A percentile compares a stretch with the other conserved stretches of the same genome.
Conservation (phyloP, 2,797 vertebrate genomes). For the Pangasius mekongensis region DNA sequence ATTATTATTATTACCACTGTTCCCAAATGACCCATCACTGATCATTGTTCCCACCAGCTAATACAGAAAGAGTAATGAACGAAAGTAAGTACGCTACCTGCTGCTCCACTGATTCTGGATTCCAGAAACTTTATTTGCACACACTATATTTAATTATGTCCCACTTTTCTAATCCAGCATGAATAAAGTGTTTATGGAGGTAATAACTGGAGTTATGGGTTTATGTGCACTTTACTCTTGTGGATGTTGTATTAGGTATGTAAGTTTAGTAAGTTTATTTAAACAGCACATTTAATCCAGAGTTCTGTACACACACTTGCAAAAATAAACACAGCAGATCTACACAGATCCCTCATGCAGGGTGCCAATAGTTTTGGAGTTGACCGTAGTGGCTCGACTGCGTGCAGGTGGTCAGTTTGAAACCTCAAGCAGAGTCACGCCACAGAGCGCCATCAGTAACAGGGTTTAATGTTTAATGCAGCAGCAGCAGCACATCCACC, state of each 20-base stretch:
- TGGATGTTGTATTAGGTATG: no score
- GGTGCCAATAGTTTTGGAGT: neutral
- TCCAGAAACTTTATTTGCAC: neutral
- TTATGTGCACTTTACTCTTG: neutral
- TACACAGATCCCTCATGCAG: neutral
- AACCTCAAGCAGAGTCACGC: neutral
- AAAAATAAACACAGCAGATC: no score
- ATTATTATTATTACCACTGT: neutral
- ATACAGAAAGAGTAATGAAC: no score
- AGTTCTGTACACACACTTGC: no score
- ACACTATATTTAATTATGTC: neutral
- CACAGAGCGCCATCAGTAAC: neutral
- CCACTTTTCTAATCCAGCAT: neutral
- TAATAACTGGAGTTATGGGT: neutral
- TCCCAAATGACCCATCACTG: no score
- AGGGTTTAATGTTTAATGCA: slow-evolving; percentile 4
- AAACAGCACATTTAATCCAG: neutral
- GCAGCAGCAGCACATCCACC: neutral
- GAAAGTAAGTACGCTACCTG: neutral
- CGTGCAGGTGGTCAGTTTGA: neutral
- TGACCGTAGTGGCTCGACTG: neutral
- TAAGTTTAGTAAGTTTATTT: neutral
- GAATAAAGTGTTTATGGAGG: neutral
- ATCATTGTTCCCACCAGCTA: no score
- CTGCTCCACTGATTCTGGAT: neutral